Conservation (phyloP, 2,888 invertebrate species). For the Megalurothrips usitatus region DNA sequence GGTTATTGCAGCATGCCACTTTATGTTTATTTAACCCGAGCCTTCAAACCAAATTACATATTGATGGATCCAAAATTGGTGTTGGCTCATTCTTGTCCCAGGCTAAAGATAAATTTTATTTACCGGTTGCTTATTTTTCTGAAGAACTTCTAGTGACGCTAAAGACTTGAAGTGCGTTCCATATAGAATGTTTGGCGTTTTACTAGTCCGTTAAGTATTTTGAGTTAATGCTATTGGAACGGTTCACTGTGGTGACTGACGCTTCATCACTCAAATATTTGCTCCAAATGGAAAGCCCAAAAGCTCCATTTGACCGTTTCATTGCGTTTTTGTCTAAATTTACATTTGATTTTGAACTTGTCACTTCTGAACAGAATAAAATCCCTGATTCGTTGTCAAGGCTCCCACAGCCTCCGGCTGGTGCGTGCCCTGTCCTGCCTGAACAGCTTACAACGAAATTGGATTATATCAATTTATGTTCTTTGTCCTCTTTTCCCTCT, state of each 20-base stretch:
- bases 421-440: background rate
- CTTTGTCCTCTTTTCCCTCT: no score
- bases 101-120: no score
- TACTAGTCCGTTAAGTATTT: background rate
- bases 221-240: background rate
- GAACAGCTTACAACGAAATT: background rate
- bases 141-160: background rate
- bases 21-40: background rate
- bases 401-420: background rate
- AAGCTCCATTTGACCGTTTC: background rate
- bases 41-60: background rate
- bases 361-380: background rate
- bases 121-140: no score
- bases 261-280: no score
- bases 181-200: background rate
- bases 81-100: no score
- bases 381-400: no score
- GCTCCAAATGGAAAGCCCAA: no score
- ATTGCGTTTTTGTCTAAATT: background rate
- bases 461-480: no score
- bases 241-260: background rate
- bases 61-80: no score
- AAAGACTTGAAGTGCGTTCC: background rate
- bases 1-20: background rate
- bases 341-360: background rate